Percentiles rank a stretch among this genome's conserved stretches.
These are phyloP conservation scores for Tachina fera DNA, from an alignment of 2,888 invertebrate genomes.

Conservation along the genomic window DNA sequence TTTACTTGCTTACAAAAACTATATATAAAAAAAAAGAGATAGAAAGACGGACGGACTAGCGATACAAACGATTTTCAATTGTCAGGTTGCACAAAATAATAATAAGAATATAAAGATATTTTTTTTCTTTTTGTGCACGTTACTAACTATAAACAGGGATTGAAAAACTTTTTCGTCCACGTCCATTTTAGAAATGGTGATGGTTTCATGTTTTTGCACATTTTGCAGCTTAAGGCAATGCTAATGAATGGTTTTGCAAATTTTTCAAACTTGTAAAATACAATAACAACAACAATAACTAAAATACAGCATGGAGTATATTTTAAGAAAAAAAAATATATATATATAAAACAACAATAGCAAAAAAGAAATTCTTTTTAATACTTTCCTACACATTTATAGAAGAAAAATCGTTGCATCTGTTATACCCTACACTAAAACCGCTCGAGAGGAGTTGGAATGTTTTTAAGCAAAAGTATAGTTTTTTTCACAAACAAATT, in stretches of 20 bases:
- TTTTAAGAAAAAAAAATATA: background rate
- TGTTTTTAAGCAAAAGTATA: background rate
- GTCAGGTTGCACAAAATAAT: constrained; percentile 66
- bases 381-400: constrained; percentile 50
- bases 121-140: constrained; percentile 16
- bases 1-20: constrained; percentile 1
- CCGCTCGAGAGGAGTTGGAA: background rate
- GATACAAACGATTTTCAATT: constrained; percentile 63
- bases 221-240: constrained; percentile 72
- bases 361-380: constrained; percentile 57
- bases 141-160: constrained; percentile 52
- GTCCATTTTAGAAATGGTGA: constrained; percentile 67
- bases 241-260: constrained; percentile 74
- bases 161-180: constrained; percentile 66
- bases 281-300: constrained; percentile 36
- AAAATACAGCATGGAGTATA: constrained; percentile 1
- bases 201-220: constrained; percentile 70
- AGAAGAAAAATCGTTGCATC: constrained; percentile 23
- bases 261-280: constrained; percentile 71
- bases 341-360: constrained; percentile 1
- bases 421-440: constrained; percentile 39
- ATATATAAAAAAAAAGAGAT: constrained; percentile 7
- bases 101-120: constrained; percentile 59
- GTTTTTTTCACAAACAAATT: no score
- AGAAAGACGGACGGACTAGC: constrained; percentile 5